Conservation (phyloP, 2,888 invertebrate species). For the Ormia ochracea region DNA sequence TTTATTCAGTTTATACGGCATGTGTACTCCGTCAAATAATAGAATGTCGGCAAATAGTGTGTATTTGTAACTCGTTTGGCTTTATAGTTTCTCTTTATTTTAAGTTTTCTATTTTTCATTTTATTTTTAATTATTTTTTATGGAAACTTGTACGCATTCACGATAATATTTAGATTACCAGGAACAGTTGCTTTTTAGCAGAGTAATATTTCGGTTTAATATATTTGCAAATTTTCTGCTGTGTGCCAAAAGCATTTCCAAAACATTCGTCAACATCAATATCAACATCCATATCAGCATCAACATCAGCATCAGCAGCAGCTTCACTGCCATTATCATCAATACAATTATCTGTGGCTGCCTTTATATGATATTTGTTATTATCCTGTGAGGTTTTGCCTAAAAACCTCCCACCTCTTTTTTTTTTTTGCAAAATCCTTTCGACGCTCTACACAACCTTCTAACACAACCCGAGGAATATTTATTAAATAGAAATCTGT, state of each 20-base stretch:
- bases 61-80: constrained; percentile 10
- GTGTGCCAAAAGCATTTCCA: not conserved
- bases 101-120: constrained; percentile 19
- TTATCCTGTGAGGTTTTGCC: too few species aligned
- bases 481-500: too few species aligned
- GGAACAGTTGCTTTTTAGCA: not conserved
- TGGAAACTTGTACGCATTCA: constrained; percentile 2
- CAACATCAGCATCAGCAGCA: not conserved
- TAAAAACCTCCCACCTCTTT: too few species aligned
- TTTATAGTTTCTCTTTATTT: not conserved
- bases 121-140: constrained; percentile 31
- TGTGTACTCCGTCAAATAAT: not conserved
- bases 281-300: not conserved
- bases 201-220: constrained; percentile 1
- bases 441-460: too few species aligned
- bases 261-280: not conserved
- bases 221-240: constrained; percentile 5
- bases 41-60: not conserved
- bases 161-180: constrained; percentile 6
- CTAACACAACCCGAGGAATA: too few species aligned
- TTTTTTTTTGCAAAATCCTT: too few species aligned
- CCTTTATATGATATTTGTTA: too few species aligned
- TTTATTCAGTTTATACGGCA: constrained; percentile 4
- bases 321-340: too few species aligned
- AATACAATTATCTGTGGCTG: too few species aligned